phyloP scores from a whole-genome alignment of 2,888 invertebrate genomes.

The Himalopsyche tibetana region DNA sequence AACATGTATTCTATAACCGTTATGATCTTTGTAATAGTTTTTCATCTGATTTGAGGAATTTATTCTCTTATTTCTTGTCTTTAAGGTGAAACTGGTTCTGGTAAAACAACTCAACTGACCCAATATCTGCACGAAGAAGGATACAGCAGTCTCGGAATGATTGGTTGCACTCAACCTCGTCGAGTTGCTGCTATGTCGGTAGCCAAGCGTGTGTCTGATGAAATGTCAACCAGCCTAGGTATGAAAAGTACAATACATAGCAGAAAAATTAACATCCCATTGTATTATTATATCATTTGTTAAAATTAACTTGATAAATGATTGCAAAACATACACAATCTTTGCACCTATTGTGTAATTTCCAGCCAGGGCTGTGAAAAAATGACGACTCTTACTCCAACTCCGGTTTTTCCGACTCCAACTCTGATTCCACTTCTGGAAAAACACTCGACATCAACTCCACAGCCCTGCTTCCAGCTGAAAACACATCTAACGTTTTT shows the following conservation, averaged over 20 bases:
- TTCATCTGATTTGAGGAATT: neutral
- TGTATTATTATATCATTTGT: too few species aligned
- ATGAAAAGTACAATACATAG: slow-evolving; percentile 56
- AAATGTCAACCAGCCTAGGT: slow-evolving; percentile 94
- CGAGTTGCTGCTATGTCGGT: slow-evolving; percentile 99
- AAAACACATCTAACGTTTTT: too few species aligned
- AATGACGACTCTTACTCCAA: too few species aligned
- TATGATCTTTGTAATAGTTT: neutral
- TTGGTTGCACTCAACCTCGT: slow-evolving; percentile 98
- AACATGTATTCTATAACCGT: neutral
- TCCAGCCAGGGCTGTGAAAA: too few species aligned
- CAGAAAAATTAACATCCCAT: too few species aligned
- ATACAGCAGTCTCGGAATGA: slow-evolving; percentile 92
- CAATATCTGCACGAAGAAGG: slow-evolving; percentile 99
- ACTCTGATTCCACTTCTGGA: too few species aligned
- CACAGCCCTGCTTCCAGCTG: too few species aligned
- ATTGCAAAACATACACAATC: too few species aligned
- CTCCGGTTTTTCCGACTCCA: too few species aligned
- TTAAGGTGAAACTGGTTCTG: slow-evolving; percentile 92
- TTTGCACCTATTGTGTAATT: too few species aligned
- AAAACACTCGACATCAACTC: too few species aligned
- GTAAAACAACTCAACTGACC: slow-evolving; percentile 98
- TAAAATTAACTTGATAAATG: too few species aligned
- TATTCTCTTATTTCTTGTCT: neutral
- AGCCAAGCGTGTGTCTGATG: slow-evolving; percentile 98